Evolutionary conservation across 2,888 invertebrate species (phyloP).

Genomic region (Timema cristinae): DNA sequence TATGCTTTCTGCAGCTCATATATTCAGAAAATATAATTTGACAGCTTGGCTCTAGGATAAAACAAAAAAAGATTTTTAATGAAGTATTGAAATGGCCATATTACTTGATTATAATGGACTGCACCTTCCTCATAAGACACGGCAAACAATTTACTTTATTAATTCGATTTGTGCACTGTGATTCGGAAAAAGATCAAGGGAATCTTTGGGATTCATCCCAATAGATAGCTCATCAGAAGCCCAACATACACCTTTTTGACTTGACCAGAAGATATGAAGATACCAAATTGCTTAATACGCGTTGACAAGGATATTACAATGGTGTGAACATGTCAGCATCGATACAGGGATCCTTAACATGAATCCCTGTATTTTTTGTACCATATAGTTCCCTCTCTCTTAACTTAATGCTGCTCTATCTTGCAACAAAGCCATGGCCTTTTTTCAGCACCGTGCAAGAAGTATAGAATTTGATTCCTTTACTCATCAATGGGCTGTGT

Average conservation of each 20-base stretch:
- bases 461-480: background rate
- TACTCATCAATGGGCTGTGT: conserved; percentile 10
- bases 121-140: no score
- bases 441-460: conserved; percentile 10
- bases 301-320: background rate
- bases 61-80: no score
- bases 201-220: background rate
- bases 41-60: no score
- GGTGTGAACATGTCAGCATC: background rate
- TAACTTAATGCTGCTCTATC: conserved; percentile 9
- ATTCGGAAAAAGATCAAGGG: background rate
- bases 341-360: background rate
- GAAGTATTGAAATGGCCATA: no score
- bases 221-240: background rate
- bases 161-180: background rate
- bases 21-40: no score
- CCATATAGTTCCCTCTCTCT: background rate
- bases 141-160: background rate
- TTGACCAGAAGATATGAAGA: background rate
- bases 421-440: background rate
- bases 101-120: no score
- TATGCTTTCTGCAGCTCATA: no score
- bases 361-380: background rate
- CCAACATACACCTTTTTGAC: background rate
- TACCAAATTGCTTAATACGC: background rate